These are phyloP conservation scores for Nycticryphes semicollaris DNA, from an alignment of 2,113 vertebrate genomes.

Conservation along the genomic window DNA sequence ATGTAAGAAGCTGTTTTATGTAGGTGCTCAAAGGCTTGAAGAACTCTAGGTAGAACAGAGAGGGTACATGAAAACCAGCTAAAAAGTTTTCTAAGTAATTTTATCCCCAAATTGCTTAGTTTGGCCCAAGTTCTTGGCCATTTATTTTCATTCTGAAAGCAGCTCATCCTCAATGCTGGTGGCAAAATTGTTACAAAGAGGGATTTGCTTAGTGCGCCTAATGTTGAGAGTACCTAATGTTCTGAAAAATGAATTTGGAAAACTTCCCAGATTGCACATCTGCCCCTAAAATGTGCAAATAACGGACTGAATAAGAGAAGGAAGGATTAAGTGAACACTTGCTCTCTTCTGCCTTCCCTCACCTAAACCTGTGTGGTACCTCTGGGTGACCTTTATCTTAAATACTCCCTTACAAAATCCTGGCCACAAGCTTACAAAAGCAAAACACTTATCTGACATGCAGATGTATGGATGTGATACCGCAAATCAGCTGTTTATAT, in stretches of 20 bases:
- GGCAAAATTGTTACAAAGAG: slow-evolving; percentile 57
- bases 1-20: not conserved
- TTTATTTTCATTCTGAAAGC: slow-evolving; percentile 42
- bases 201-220: slow-evolving; percentile 32
- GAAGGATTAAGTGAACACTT: not conserved
- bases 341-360: not conserved
- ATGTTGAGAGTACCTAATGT: slow-evolving; percentile 62
- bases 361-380: not conserved
- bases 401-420: not conserved
- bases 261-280: slow-evolving; percentile 34
- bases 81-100: slow-evolving; percentile 4
- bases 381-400: not conserved
- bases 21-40: not conserved
- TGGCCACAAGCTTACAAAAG: not conserved
- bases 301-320: not conserved
- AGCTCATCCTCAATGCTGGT: slow-evolving; percentile 22
- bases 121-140: slow-evolving; percentile 15
- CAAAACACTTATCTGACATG: not conserved
- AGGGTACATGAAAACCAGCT: not conserved
- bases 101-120: slow-evolving; percentile 17
- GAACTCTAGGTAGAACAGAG: not conserved
- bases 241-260: slow-evolving; percentile 70
- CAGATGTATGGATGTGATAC: not conserved
- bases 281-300: slow-evolving; percentile 9
- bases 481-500: not conserved